Percentiles rank a stretch among this genome's conserved stretches.
phyloP scores from a whole-genome alignment of 2,797 vertebrate species.

The Phrynocephalus forsythii region DNA sequence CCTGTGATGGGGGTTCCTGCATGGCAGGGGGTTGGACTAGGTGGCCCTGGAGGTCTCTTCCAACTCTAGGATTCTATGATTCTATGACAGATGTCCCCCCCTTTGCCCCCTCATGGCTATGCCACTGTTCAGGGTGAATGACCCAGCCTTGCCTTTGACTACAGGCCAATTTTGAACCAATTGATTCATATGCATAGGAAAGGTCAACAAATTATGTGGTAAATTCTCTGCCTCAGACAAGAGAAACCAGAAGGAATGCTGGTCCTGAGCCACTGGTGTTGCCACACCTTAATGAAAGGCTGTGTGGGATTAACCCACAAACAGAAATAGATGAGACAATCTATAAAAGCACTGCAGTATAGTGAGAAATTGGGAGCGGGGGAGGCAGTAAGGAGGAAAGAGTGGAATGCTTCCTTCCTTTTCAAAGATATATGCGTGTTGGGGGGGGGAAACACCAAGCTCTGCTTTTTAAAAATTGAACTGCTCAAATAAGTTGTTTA shows the following conservation, averaged over 20 bases:
- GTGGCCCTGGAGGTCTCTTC: no score
- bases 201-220: background rate
- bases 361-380: conserved; percentile 46
- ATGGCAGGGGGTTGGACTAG: no score
- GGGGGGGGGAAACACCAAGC: conserved; percentile 44
- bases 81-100: no score
- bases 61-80: no score
- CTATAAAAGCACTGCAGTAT: conserved; percentile 16
- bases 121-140: background rate
- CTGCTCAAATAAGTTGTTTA: background rate
- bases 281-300: background rate
- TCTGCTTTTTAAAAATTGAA: conserved; percentile 45
- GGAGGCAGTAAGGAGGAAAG: conserved; percentile 24
- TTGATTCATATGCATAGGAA: background rate
- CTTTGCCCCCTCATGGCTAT: no score
- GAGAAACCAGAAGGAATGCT: background rate
- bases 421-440: conserved; percentile 14
- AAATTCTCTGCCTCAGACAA: background rate
- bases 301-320: background rate
- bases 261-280: background rate
- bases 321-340: conserved; percentile 20
- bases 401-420: background rate
- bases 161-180: background rate
- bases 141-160: background rate
- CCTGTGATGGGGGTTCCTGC: no score